A percentile compares a stretch with the other conserved stretches of the same genome.
These are phyloP conservation scores for Morelia viridis DNA, from an alignment of 2,797 vertebrate species.

Conservation along the genomic window DNA sequence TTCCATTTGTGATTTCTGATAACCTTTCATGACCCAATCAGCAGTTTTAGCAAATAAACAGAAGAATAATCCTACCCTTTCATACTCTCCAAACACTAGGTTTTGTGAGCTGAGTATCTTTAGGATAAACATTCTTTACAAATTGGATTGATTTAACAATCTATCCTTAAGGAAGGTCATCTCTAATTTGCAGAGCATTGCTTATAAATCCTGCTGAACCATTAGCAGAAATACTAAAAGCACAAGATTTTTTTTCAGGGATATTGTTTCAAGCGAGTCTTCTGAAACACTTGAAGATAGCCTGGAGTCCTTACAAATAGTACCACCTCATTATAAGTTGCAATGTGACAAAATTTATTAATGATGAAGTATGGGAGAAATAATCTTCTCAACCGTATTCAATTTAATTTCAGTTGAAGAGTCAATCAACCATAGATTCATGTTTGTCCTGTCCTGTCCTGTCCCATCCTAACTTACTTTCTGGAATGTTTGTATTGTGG, in stretches of 20 bases:
- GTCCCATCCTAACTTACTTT: not conserved
- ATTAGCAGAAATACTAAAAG: not conserved
- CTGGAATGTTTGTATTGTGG: not conserved
- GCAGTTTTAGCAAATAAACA: not conserved
- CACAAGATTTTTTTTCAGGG: too few relatives aligned
- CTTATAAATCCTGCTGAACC: not conserved
- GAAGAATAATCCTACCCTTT: not conserved
- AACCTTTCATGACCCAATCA: not conserved
- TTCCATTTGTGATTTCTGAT: constrained; percentile 16
- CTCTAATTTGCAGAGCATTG: not conserved
- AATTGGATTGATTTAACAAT: not conserved
- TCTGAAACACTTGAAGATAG: not conserved
- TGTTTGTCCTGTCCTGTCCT: not conserved
- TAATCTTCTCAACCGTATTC: not conserved
- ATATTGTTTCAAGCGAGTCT: not conserved
- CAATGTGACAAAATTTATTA: not conserved
- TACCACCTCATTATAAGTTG: not conserved
- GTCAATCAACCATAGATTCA: not conserved
- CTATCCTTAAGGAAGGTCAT: not conserved
- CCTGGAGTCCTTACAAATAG: not conserved
- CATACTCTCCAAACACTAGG: not conserved
- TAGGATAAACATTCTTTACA: not conserved
- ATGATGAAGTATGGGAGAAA: not conserved
- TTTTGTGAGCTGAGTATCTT: not conserved
- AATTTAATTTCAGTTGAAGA: not conserved